Conservation (phyloP, 1,140 invertebrate species). For the Littorina saxatilis region DNA sequence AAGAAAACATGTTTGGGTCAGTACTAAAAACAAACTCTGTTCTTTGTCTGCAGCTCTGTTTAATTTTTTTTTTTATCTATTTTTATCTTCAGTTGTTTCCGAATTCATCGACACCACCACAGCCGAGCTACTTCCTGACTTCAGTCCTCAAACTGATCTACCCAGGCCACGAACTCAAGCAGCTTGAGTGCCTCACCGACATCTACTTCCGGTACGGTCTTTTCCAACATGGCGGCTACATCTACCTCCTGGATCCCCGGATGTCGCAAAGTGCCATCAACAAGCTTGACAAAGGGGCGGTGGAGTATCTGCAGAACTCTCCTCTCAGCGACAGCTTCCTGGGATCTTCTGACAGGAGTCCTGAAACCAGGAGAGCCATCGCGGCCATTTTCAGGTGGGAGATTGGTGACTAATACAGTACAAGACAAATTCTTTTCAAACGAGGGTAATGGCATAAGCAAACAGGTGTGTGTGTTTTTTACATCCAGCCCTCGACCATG, state of each 20-base stretch:
- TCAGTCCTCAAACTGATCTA: constrained; percentile 37
- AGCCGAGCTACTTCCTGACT: constrained; percentile 31
- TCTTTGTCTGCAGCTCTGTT: too few relatives aligned
- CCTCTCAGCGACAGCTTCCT: constrained; percentile 57
- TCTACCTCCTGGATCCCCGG: constrained; percentile 57
- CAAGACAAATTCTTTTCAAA: too few relatives aligned
- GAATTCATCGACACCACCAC: constrained; percentile 37
- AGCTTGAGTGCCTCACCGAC: constrained; percentile 56
- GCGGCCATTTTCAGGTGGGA: constrained; percentile 45
- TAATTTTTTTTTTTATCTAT: too few relatives aligned
- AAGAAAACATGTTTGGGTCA: too few relatives aligned
- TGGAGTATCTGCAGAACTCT: constrained; percentile 55
- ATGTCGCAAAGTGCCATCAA: constrained; percentile 55
- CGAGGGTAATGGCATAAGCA: too few relatives aligned
- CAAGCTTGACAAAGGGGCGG: constrained; percentile 59
- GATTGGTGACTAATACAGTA: too few relatives aligned
- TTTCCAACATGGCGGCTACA: constrained; percentile 47
- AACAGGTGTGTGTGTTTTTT: too few relatives aligned
- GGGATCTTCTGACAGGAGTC: constrained; percentile 54
- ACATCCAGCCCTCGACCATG: too few relatives aligned
- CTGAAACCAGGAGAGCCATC: constrained; percentile 56
- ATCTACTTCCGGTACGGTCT: constrained; percentile 52
- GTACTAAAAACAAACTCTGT: too few relatives aligned
- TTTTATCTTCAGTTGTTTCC: constrained; percentile 32
- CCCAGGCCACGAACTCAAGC: constrained; percentile 45